Conservation (phyloP, 2,888 invertebrate genomes). For the Dimorphilus gyrociliatus region DNA sequence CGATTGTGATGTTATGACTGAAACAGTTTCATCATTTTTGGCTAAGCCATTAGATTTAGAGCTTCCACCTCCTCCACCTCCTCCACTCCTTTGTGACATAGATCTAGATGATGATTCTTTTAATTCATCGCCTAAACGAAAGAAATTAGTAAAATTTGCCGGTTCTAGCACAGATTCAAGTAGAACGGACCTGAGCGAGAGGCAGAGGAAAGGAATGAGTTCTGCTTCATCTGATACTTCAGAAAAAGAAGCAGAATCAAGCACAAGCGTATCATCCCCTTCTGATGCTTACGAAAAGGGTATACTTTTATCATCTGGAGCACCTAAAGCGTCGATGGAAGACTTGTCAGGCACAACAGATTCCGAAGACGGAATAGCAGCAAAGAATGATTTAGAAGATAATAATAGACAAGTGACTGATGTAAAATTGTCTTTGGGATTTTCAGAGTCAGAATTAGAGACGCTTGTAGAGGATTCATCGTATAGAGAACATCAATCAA, state of each 20-base stretch:
- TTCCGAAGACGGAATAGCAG: no score
- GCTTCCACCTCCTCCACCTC: conserved; percentile 3
- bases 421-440: no score
- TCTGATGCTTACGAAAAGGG: not conserved
- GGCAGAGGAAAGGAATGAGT: conserved; percentile 3
- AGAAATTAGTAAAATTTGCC: no score
- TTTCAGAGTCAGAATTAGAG: conserved; percentile 4
- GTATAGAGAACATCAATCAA: not conserved
- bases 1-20: not conserved
- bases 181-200: conserved; percentile 1
- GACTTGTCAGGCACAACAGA: conserved; percentile 5
- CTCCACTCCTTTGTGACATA: not conserved
- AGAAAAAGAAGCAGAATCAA: not conserved
- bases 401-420: no score
- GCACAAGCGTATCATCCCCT: not conserved
- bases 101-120: no score
- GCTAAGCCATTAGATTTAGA: not conserved
- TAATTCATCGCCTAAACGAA: no score
- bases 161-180: not conserved
- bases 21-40: not conserved
- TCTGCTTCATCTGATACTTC: not conserved
- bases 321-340: conserved; percentile 4
- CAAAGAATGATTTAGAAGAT: no score
- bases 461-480: conserved; percentile 2
- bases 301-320: not conserved